Evolutionary conservation across 2,888 invertebrate species (phyloP), one percentile per base, ranked within the genome.

Genomic region (Toxonevra muliebris): DNA sequence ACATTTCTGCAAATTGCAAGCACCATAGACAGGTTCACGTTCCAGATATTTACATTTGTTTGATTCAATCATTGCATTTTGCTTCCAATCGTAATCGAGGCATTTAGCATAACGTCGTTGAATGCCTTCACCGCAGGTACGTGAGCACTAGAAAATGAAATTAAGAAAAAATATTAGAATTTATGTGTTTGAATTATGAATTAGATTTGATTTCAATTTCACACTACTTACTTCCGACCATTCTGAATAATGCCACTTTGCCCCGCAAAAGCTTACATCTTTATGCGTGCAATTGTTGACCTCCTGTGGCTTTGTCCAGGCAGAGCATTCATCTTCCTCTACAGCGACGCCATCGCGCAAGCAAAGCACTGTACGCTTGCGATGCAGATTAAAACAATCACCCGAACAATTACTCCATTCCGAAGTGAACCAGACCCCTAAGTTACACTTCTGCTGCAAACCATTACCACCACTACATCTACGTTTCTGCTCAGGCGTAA

Each of bases 401-500:
- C 81, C 81, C 1, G 75, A 73, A 61, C 81, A 82, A 50, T 85
- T 76, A 48, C 89, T 87, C 91, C 92, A 93, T 9, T 90, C 89
- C 50, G 94, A 92, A 42, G 90, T 88, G 80, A 94, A 95, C 96
- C 96, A 96, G 76, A 90, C 88, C 3, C 92, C 91, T 48, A 84
- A 85, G 75, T 86, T 89, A 83, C 91, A 94, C 77, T 88, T 88
- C 71, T 87, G 30, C 88, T 69, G 88, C 88, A 13, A 53, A 88
- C 88, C 42, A 19, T 19, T 66, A 10, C 48, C 20, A 1, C 58
- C 61, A 5, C 89, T 87, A 79, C 93, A 94, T 4, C 88, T 86
- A 73, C 92, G 88, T 1, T 89, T 88, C 2, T 88, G 85, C 73
- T 89, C 88, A 1, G 93, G 89, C 69, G 87, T 87, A 71, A 82